Evolutionary conservation across 2,888 invertebrate genomes (phyloP).

Genomic region (Drosophila tripunctata): DNA sequence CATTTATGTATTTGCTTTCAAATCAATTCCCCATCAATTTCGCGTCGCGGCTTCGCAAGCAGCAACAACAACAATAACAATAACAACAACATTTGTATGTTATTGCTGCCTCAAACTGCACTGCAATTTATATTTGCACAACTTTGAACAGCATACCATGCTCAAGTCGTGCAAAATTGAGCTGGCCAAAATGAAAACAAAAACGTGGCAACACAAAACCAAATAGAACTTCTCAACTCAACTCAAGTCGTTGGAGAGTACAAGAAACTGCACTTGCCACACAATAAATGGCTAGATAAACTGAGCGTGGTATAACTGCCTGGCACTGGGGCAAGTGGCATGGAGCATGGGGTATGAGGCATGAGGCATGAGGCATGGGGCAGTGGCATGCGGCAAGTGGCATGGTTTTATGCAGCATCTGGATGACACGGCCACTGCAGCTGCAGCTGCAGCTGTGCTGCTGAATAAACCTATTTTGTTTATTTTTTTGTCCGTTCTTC

Average conservation of each 20-base stretch:
- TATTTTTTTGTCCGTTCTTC: background rate
- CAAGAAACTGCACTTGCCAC: constrained; percentile 74
- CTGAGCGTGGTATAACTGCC: constrained; percentile 15
- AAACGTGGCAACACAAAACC: constrained; percentile 30
- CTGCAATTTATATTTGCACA: constrained; percentile 76
- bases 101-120: constrained; percentile 39
- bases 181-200: constrained; percentile 52
- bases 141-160: constrained; percentile 21
- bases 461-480: constrained; percentile 4
- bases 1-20: constrained; percentile 80
- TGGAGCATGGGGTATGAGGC: background rate
- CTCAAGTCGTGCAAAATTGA: constrained; percentile 35
- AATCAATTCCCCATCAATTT: constrained; percentile 79
- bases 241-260: constrained; percentile 43
- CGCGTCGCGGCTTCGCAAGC: constrained; percentile 55
- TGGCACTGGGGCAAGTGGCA: no score
- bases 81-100: constrained; percentile 73
- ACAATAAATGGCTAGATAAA: constrained; percentile 74
- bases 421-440: constrained; percentile 27
- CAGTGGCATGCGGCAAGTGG: background rate
- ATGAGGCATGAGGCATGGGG: background rate
- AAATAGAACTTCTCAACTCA: constrained; percentile 53
- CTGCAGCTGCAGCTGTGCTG: constrained; percentile 34
- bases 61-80: no score
- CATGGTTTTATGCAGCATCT: background rate